Base-by-base conservation (phyloP, 2,113 vertebrate genomes). In the Oreochromis spilurus region DNA sequence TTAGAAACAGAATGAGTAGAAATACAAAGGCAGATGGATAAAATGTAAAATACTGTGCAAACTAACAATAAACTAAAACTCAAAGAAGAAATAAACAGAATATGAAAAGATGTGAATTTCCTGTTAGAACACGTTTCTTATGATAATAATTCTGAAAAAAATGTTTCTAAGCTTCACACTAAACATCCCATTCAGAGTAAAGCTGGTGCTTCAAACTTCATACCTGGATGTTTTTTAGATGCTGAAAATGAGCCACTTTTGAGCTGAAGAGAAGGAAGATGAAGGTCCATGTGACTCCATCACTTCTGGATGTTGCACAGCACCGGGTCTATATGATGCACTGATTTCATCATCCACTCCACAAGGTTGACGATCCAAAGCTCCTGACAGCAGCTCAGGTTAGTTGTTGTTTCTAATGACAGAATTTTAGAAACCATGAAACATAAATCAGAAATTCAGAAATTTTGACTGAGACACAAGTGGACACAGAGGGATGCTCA, bases 381-480 rank as follows among this genome's bases (percentile, higher is more conserved):
- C 53, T 2, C 21, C 53, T 2, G 21, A 13, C 53, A 55, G 6
- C 53, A 24, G 53, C 53, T 55, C 53, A 55, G 21, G 53, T 13
- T 55, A 55, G 53, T 55, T 55, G 53, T 24, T 55, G 53, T 24
- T 55, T 55, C 53, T 24, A 24, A 55, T 55, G 21, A 7, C 53
- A 55, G 2, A 55, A 24, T 13, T 55, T 55, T 55, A 55, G 53
- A 55, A 55, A 55, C 21, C 11, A 55, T 55, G 3, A 55, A 55
- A 55, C 53, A 24, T 55, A 55, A 55, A 55, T 55, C 1, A 55
- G 21, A 55, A 55, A 55, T 55, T 55, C 21, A 55, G 53, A 55
- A 0, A 55, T 55, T 55, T 0, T 55, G 53, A 55, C 6, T 55
- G 21, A 24, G 53, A 55, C 53, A 55, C 53, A 24, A 55, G 53